Evolutionary conservation across 2,113 vertebrate species (phyloP), one percentile per base, ranked within the genome.

Genomic region (Xiphorhynchus elegans): DNA sequence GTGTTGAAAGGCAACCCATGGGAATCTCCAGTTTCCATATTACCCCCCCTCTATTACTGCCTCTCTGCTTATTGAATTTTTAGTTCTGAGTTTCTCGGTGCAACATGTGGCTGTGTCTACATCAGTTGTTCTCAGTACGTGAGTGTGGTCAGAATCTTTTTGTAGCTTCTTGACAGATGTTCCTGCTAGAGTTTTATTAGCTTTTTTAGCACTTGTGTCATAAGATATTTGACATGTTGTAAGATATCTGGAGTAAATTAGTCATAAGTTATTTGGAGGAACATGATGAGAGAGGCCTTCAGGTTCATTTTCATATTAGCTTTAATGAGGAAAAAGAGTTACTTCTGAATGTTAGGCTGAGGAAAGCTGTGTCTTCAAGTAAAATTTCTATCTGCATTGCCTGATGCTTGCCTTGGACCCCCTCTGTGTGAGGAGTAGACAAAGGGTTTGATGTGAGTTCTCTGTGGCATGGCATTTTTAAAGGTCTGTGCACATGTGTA

Each of bases 81-180:
- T 18, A 19, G 42, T 77, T 70, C 26, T 70, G 2, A 50, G 14
- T 46, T 82, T 86, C 39, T 50, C 68, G 33, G 9, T 37, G 17
- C 37, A 20, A 0, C n/a, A 17, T 66, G 37, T 93, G 66, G 6
- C 39, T 64, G 13, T 39, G 29, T 60, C 16, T 47, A 0, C 11
- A 33, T 55, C 21, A 6, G 17, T 15, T 47, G 4, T 62, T 47
- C 39, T 49, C 63, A 29, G 44, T 62, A 29, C 1, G 1, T 12
- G 16, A 79, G 7, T 0, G 0, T 13, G 11, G 24, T 67, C 42
- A 89, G 64, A 70, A 68, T 79, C 7, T 58, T 64, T 56, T 19
- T 74, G 64, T 62, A 28, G 17, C 33, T 74, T 74, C 46, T 49
- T 66, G 31, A 26, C 18, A 39, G 20, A 23, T 59, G 17, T 53